Percentiles rank a stretch among this genome's conserved stretches.
Conservation (phyloP, 2,113 vertebrate species). For the Acanthochromis polyacanthus region DNA sequence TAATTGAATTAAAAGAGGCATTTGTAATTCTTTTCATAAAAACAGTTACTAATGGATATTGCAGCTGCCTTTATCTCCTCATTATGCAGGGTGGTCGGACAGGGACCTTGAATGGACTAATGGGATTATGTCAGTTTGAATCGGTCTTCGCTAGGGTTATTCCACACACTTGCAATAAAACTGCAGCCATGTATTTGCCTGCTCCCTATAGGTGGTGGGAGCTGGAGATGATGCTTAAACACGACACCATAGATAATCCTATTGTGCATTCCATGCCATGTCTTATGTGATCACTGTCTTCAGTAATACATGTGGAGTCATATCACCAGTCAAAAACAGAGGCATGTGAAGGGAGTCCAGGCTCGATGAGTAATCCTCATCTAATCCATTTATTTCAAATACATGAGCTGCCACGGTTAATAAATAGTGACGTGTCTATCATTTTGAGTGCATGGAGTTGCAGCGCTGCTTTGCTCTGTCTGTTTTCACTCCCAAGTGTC, state of each 20-base stretch:
- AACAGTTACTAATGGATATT: constrained; percentile 23
- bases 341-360: constrained; percentile 33
- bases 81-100: constrained; percentile 51
- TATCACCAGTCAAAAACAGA: constrained; percentile 44
- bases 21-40: constrained; percentile 29
- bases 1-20: constrained; percentile 36
- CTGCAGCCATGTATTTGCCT: constrained; percentile 29
- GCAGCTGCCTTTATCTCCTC: constrained; percentile 15
- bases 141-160: constrained; percentile 30
- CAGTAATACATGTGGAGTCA: constrained; percentile 46
- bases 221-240: constrained; percentile 46
- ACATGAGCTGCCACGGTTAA: constrained; percentile 46
- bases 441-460: constrained; percentile 13
- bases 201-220: constrained; percentile 41
- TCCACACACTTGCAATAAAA: constrained; percentile 29
- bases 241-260: constrained; percentile 59
- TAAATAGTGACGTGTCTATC: constrained; percentile 44
- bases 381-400: constrained; percentile 71
- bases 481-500: neutral
- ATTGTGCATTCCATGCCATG: constrained; percentile 59
- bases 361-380: constrained; percentile 66
- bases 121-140: constrained; percentile 68
- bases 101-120: constrained; percentile 59
- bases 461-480: neutral
- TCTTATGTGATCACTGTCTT: constrained; percentile 61